A percentile compares a stretch with the other conserved stretches of the same genome.
Evolutionary conservation across 2,888 invertebrate genomes (phyloP).

Genomic region (Teleiodes luculella): DNA sequence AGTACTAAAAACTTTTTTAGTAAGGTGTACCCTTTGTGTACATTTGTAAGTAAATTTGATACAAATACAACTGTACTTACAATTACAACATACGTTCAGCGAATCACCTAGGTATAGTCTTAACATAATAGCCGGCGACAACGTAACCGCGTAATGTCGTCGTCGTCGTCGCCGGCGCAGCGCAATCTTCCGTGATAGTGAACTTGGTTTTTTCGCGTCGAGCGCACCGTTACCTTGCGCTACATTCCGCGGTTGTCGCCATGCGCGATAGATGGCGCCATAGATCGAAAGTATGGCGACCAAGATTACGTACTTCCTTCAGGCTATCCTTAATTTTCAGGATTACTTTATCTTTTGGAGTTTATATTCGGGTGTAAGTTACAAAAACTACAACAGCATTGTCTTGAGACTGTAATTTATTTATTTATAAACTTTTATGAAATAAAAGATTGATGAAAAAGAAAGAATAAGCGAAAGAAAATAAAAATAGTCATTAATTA

Average conservation of each 20-base stretch:
- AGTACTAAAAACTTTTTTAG: no score
- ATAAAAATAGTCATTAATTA: no score
- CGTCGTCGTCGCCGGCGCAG: constrained; percentile 46
- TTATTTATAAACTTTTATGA: no score
- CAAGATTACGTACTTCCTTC: background rate
- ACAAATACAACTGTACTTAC: background rate
- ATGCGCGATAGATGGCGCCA: constrained; percentile 56
- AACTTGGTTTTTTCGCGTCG: constrained; percentile 75
- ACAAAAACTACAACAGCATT: no score
- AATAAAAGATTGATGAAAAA: no score
- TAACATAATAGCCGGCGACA: constrained; percentile 49
- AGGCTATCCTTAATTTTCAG: no score
- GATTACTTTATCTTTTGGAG: no score
- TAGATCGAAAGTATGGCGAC: constrained; percentile 15
- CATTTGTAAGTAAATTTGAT: no score
- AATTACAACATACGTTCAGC: background rate
- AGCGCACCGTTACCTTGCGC: constrained; percentile 72
- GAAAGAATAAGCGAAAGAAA: no score
- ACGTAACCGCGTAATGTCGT: constrained; percentile 57
- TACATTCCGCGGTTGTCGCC: constrained; percentile 70
- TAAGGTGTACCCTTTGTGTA: no score
- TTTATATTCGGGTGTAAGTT: no score
- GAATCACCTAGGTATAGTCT: constrained; percentile 40
- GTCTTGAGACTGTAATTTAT: no score
- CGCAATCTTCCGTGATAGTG: constrained; percentile 77